Evolutionary conservation across 53 echinoderm and acorn worm genomes (phyloP), one percentile per base, ranked within the genome.

Genomic region (Hippasteria phrygiana): DNA sequence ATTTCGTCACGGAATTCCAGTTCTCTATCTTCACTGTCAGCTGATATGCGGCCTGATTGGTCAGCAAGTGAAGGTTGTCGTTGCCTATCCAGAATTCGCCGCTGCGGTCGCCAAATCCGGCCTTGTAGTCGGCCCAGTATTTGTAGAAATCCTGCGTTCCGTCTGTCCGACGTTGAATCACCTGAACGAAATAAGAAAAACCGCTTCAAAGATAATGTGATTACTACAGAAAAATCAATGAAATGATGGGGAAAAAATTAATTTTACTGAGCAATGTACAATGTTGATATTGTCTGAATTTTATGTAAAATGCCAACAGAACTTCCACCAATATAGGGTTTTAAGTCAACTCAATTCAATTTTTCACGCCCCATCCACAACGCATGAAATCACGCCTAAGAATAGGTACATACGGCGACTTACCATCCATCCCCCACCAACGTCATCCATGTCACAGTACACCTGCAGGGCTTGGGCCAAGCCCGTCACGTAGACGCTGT

Each of bases 341-440:
- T n/a, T 48, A 10, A 48, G 14, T 10, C 8, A 48, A 48, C 14
- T 7, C 48, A 10, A 48, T 48, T 48, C 48, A 48, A 14, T 10
- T 7, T 48, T 14, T 14, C 8, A 48, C 14, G 48, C 8, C 48
- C 48, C 8, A 14, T 7, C 8, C 8, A 48, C 8, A 48, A 8
- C 8, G 14, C 48, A 10, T 48, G 48, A 48, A 48, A 14, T 14
- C 8, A 10, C 8, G 48, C 14, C 8, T 48, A 59, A n/a, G 20
- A 24, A 8, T 18, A 18, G 6, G 20, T 59, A 24, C 20, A 18
- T 59, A 17, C 59, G 59, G 59, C 26, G 75, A 88, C 91, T 80
- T 74, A 94, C 94, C 92, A 92, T 94, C 94, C 94, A 94, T 17
- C 94, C 94, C 14, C 94, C 94, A 16, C 94, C 94, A 12, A 74